Evolutionary conservation across 2,113 vertebrate genomes (phyloP).

Genomic region (Odontesthes bonariensis): DNA sequence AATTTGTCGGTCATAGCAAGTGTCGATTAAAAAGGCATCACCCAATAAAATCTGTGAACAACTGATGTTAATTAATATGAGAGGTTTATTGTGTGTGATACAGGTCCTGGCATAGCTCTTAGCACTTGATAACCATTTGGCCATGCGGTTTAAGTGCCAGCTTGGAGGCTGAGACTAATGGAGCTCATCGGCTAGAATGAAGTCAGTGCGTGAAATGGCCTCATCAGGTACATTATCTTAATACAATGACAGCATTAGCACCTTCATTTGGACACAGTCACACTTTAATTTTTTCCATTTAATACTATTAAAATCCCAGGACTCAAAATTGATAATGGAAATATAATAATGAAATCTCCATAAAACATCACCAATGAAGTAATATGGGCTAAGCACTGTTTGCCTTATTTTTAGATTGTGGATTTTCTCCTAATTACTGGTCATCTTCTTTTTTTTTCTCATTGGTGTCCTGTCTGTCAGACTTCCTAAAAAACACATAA

Average conservation of each 20-base stretch:
- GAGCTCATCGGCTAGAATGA: conserved; percentile 79
- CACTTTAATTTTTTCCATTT: conserved; percentile 16
- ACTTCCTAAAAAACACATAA: conserved; percentile 18
- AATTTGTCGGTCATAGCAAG: conserved; percentile 54
- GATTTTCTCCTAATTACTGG: conserved; percentile 10
- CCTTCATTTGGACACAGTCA: conserved; percentile 54
- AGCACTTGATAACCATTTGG: conserved; percentile 74
- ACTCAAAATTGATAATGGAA: conserved; percentile 36
- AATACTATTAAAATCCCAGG: conserved; percentile 37
- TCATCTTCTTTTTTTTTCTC: not conserved
- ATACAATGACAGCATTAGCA: conserved; percentile 71
- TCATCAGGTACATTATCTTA: conserved; percentile 82
- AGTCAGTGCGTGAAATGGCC: conserved; percentile 78
- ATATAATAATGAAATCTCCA: conserved; percentile 31
- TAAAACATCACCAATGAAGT: conserved; percentile 18
- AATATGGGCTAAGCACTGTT: conserved; percentile 1
- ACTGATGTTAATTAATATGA: conserved; percentile 84
- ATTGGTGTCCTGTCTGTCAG: not conserved
- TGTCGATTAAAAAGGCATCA: conserved; percentile 79
- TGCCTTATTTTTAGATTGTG: not conserved
- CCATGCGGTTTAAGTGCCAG: conserved; percentile 67
- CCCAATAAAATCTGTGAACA: conserved; percentile 76
- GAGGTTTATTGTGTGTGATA: conserved; percentile 81
- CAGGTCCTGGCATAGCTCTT: conserved; percentile 71
- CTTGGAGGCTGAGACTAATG: conserved; percentile 78